Percentiles rank a stretch among this genome's conserved stretches.
Evolutionary conservation across 1,140 invertebrate genomes (phyloP).

Genomic region (Diorhabda elongata): DNA sequence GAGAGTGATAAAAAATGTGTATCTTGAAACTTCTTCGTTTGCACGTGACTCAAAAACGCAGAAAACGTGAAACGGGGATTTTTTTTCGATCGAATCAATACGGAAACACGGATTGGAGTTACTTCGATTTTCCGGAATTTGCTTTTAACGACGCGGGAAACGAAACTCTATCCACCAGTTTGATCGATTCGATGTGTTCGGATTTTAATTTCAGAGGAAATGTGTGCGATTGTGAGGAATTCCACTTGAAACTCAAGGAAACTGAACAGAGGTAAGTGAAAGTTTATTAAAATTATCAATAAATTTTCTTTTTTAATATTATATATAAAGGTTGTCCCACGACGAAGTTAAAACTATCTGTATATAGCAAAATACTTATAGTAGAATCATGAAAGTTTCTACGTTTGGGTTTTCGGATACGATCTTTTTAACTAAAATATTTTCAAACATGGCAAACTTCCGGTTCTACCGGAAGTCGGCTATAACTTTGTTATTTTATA

Average conservation of each 20-base stretch:
- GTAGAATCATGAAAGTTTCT: too few species aligned
- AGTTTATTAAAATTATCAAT: too few species aligned
- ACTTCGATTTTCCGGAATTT: conserved; percentile 21
- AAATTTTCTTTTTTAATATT: too few species aligned
- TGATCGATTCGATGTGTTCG: conserved; percentile 17
- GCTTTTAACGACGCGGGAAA: conserved; percentile 12
- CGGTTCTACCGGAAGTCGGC: too few species aligned
- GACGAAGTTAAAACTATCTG: too few species aligned
- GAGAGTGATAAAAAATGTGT: conserved; percentile 17
- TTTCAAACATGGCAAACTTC: too few species aligned
- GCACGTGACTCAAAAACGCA: conserved; percentile 24
- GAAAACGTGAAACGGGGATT: conserved; percentile 5
- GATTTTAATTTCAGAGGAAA: conserved; percentile 17
- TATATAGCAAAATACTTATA: too few species aligned
- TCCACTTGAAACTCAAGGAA: conserved; percentile 17
- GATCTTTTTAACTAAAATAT: too few species aligned
- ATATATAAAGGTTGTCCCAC: too few species aligned
- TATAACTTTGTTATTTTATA: too few species aligned
- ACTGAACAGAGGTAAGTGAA: conserved; percentile 20
- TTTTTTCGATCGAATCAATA: conserved; percentile 1
- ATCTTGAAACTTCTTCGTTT: conserved; percentile 23
- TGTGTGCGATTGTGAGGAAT: conserved; percentile 16
- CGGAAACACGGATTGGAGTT: neutral
- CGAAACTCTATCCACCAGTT: conserved; percentile 22
- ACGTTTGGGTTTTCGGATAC: too few species aligned